Base-by-base conservation (phyloP, 1,140 invertebrate species). In the Aphelinus certus region DNA sequence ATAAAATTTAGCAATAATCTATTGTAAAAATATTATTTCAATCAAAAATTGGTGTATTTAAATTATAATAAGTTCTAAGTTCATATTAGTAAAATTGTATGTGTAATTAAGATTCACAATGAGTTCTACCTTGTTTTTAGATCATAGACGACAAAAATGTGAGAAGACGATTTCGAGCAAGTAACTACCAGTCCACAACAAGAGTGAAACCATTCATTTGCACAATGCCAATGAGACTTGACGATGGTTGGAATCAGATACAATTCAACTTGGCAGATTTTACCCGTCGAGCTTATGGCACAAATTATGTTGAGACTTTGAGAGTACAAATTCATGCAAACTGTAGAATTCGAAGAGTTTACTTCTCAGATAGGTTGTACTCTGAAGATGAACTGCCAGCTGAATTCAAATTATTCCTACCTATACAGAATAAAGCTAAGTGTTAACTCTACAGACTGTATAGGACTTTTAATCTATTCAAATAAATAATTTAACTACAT, bases 231-330 rank as follows among this genome's bases (percentile, higher is more conserved):
- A 97, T 99, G 95, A 91, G 97, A 79, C 85, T 99, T 70, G 98
- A 99, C 84, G 97, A 99, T 85, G 97, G 98, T 9, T 99, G 98
- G 98, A 99, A 99, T 89, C 93, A 96, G 87, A 96, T 99, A 79
- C 98, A 99, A 87, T 99, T 99, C 84, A 99, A 99, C 88, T 89
- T 99, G 64, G 96, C 97, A 58, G 98, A 99, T 88, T 99, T 99
- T 84, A 99, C 97, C 6, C 90, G 97, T 79, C 89, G 98, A 80
- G 98, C 98, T 1, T 99, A 99, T 88, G 98, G 98, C 10, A 99
- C 98, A 10, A 99, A 98, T 89, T 99, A 99, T 88, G 96, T 99
- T 53, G 98, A 99, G 88, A 99, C 98, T 7, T 89, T 99, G 49
- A 89, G 98, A 80, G 97, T 99, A 57, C 95, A 98, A 89, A 98